These are phyloP conservation scores for Brassicogethes aeneus DNA, from an alignment of 2,888 invertebrate genomes.

Conservation along the genomic window DNA sequence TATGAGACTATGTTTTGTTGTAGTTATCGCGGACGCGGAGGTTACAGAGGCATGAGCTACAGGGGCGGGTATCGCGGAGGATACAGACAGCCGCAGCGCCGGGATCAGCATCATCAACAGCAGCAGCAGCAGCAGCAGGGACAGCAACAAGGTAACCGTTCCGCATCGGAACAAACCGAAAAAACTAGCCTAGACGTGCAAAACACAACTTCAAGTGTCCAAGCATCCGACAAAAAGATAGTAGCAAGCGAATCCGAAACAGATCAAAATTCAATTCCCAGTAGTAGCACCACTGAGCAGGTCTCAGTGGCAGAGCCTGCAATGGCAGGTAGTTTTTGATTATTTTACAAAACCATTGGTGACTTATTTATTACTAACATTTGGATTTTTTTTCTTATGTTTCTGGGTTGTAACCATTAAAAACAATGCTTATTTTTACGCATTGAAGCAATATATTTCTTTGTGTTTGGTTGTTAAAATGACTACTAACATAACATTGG, in stretches of 20 bases:
- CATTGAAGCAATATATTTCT: background rate
- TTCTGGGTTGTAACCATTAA: too few relatives aligned
- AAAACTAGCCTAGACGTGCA: slow-evolving; percentile 6
- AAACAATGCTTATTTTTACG: too few relatives aligned
- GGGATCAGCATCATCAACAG: slow-evolving; percentile 13
- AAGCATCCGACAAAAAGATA: background rate
- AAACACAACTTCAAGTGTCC: slow-evolving; percentile 3
- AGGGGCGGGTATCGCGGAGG: slow-evolving; percentile 44
- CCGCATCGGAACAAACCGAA: slow-evolving; percentile 46
- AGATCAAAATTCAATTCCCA: background rate
- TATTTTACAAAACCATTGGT: too few relatives aligned
- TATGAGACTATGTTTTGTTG: slow-evolving; percentile 13
- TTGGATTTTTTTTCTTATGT: too few relatives aligned
- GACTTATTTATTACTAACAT: too few relatives aligned
- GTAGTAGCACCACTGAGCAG: slow-evolving; percentile 1
- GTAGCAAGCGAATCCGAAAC: background rate
- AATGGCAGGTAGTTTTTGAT: slow-evolving; percentile 16
- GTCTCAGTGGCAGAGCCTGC: slow-evolving; percentile 11
- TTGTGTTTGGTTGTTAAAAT: background rate
- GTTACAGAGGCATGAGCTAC: slow-evolving; percentile 46
- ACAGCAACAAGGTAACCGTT: slow-evolving; percentile 34
- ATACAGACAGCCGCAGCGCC: slow-evolving; percentile 30
- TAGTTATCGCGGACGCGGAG: slow-evolving; percentile 55
- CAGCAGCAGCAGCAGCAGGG: slow-evolving; percentile 7
- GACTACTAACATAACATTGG: background rate